Conservation (phyloP, 2,888 invertebrate genomes). For the Melinopterus prodromus region DNA sequence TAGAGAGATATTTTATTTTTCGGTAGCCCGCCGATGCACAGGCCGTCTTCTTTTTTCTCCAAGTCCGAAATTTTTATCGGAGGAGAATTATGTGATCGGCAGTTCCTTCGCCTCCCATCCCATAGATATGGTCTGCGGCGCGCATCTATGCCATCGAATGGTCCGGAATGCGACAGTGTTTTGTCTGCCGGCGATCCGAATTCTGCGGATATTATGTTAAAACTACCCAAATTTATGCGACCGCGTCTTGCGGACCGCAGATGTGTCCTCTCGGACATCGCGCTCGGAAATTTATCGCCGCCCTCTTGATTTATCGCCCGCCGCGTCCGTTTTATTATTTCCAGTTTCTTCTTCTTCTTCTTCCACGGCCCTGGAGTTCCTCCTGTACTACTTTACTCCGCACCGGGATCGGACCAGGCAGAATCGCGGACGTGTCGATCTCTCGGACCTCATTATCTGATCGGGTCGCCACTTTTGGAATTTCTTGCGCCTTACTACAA, state of each 20-base stretch:
- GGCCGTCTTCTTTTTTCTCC: background rate
- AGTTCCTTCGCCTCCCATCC: background rate
- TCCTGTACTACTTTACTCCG: background rate
- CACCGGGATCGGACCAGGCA: background rate
- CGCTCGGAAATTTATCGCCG: constrained; percentile 23
- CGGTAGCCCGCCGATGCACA: constrained; percentile 6
- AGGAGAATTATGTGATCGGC: constrained; percentile 15
- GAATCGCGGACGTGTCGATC: constrained; percentile 4
- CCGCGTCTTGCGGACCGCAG: constrained; percentile 34
- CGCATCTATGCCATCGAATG: background rate
- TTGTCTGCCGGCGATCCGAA: constrained; percentile 27
- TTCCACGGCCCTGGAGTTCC: background rate
- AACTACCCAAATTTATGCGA: constrained; percentile 49
- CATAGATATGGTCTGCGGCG: background rate
- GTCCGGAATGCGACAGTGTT: constrained; percentile 4
- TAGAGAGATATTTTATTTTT: constrained; percentile 20
- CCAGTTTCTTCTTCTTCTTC: constrained; percentile 14
- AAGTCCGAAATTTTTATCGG: constrained; percentile 14
- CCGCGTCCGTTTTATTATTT: constrained; percentile 20
- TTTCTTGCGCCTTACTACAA: background rate
- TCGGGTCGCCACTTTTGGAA: background rate
- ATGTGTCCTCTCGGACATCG: constrained; percentile 25
- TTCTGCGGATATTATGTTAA: constrained; percentile 50
- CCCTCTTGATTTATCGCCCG: constrained; percentile 20
- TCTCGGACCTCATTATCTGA: background rate